A percentile compares a stretch with the other conserved stretches of the same genome.
Evolutionary conservation across 1,140 invertebrate species (phyloP).

Genomic region (Drosophila nigrodunni): DNA sequence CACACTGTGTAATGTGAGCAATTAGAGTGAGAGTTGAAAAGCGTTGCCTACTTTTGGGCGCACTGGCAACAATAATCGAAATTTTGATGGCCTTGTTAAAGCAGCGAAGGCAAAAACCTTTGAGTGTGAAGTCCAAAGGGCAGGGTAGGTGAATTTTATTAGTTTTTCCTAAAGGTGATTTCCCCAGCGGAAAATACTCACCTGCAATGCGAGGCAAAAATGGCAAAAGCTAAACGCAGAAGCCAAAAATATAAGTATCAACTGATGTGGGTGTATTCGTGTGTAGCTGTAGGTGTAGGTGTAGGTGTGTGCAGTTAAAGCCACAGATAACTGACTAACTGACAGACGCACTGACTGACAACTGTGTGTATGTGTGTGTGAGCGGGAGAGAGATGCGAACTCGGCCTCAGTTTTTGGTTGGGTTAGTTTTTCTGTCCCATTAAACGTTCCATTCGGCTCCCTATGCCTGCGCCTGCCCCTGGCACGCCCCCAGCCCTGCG

Average conservation of each 20-base stretch:
- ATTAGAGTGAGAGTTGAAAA: constrained; percentile 4
- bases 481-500: background rate
- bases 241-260: constrained; percentile 22
- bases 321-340: constrained; percentile 60
- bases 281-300: background rate
- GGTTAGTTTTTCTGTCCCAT: constrained; percentile 62
- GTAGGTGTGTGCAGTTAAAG: constrained; percentile 5
- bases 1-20: background rate
- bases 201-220: background rate
- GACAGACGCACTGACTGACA: constrained; percentile 38
- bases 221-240: constrained; percentile 15
- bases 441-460: constrained; percentile 37
- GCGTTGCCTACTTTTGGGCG: constrained; percentile 19
- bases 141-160: background rate
- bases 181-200: background rate
- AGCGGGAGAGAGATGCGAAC: background rate
- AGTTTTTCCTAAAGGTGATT: background rate
- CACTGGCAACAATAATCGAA: constrained; percentile 2
- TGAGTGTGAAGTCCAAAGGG: too few relatives aligned
- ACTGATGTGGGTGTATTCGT: background rate
- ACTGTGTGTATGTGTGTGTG: background rate
- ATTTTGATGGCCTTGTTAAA: constrained; percentile 2
- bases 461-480: background rate
- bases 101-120: background rate
- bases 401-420: constrained; percentile 30